Base-by-base conservation (phyloP, 2,797 vertebrate genomes). In the Australoheros facetus region DNA sequence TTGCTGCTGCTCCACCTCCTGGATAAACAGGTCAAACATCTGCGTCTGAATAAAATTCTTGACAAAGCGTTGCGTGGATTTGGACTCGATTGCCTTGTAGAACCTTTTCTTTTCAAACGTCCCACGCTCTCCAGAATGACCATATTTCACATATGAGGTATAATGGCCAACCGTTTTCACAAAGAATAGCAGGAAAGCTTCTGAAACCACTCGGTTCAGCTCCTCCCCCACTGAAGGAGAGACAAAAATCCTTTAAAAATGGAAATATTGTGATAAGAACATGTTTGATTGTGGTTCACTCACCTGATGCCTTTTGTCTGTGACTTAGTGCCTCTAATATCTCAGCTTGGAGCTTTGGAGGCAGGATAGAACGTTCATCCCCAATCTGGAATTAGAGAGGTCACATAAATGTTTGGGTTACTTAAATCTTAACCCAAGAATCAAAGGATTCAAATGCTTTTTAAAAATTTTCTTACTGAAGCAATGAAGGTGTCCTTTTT, bases 21-120 rank as follows among this genome's bases (percentile, higher is more conserved):
- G 97, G 77, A 99, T 97, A 66, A 98, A 98, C 5, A 99, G 92
- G 71, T 97, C 96, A 26, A 99, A 99, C 96, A 98, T 97, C 91
- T 99, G 98, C 0, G 97, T 98, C 95, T 96, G 95, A 70, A 97
- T 94, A 70, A 99, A 99, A 83, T 93, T 97, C 89, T 99, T 98
- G 62, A 98, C 90, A 17, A 98, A 96, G 39, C 92, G 94, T 12
- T 97, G 96, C 1, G 87, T 96, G 85, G 91, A 92, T 83, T 95
- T 98, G 79, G 97, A 97, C 84, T 94, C 0, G 1, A 97, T 59
- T 73, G 96, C 96, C 85, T 97, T 98, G 91, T 92, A 97, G 95
- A 99, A 99, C 30, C 85, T 60, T 30, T 93, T 92, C 80, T 95
- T 96, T 72, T 98, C 96, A 88, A 99, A 98, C 75, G 74, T 73